phyloP scores from a whole-genome alignment of 2,113 vertebrate species.

The Eonycteris spelaea region DNA sequence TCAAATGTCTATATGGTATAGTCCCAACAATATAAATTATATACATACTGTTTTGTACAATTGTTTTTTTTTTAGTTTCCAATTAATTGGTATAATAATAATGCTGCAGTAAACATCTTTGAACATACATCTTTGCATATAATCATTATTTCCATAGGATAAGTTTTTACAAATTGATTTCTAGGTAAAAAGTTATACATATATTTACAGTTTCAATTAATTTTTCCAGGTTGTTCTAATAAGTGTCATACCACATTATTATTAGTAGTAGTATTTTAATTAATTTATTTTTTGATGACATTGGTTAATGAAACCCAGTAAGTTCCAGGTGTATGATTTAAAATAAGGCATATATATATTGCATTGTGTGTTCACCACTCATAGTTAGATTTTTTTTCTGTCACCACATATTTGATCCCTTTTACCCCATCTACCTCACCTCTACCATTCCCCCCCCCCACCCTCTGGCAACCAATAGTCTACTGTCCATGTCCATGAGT shows the following conservation, averaged over 20 bases:
- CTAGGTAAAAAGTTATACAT: not conserved
- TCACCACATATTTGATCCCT: too few species aligned
- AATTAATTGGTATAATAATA: not conserved
- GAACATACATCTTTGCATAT: not conserved
- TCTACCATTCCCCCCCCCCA: too few species aligned
- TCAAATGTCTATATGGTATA: not conserved
- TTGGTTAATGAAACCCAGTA: too few species aligned
- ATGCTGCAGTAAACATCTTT: not conserved
- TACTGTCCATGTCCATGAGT: too few species aligned
- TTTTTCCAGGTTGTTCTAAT: not conserved
- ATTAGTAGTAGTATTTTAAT: not conserved
- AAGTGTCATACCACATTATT: not conserved
- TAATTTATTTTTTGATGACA: too few species aligned
- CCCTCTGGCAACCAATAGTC: too few species aligned
- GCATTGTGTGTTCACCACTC: too few species aligned
- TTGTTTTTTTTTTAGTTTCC: not conserved
- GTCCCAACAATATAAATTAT: not conserved
- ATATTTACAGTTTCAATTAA: not conserved
- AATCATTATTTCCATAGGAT: not conserved
- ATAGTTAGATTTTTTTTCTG: too few species aligned
- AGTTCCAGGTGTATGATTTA: too few species aligned
- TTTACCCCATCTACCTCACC: too few species aligned
- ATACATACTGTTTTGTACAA: not conserved
- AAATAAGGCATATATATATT: too few species aligned
- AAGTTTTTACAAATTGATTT: not conserved